Evolutionary conservation across 2,888 invertebrate species (phyloP).

Genomic region (Microctonus brassicae): DNA sequence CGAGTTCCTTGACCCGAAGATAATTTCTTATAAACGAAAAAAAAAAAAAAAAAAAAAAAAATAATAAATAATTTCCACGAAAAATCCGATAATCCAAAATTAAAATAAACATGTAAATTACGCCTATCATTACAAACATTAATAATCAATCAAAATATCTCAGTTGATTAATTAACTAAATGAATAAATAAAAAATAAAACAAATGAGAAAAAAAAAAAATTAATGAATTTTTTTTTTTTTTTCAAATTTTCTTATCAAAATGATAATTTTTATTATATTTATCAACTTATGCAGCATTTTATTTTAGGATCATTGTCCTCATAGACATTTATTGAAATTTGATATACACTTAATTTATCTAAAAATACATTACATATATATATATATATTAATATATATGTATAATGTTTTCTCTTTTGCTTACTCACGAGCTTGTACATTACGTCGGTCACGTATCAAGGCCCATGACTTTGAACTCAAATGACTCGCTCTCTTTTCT

Average conservation of each 20-base stretch:
- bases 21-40: neutral
- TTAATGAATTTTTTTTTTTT: too few species aligned
- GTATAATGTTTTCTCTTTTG: constrained; percentile 11
- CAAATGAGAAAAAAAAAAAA: too few species aligned
- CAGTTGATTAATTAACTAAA: too few species aligned
- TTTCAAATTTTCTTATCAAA: too few species aligned
- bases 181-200: too few species aligned
- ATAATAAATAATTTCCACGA: neutral
- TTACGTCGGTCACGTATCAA: constrained; percentile 42
- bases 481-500: constrained; percentile 31
- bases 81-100: too few species aligned
- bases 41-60: neutral
- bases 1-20: neutral
- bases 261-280: too few species aligned
- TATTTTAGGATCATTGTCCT: constrained; percentile 11
- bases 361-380: neutral
- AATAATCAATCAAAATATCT: too few species aligned
- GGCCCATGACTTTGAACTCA: constrained; percentile 57
- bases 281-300: too few species aligned
- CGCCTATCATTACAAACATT: too few species aligned
- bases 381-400: neutral
- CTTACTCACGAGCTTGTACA: constrained; percentile 25
- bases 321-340: constrained; percentile 1
- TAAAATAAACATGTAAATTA: too few species aligned
- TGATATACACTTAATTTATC: neutral